A percentile compares a stretch with the other conserved stretches of the same genome.
Conservation (phyloP, 1,140 invertebrate species). For the Sitophilus oryzae region DNA sequence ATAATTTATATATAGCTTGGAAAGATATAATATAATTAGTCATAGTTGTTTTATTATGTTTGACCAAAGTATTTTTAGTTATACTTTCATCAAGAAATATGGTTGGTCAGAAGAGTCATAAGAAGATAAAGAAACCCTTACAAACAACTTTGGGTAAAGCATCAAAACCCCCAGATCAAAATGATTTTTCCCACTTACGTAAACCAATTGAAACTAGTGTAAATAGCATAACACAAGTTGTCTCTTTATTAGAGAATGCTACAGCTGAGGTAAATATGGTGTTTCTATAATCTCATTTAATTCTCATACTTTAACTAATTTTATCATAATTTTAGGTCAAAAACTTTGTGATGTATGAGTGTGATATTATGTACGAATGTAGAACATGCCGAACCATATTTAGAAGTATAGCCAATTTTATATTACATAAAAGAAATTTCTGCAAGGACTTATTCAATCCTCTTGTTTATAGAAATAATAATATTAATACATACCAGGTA, state of each 20-base stretch:
- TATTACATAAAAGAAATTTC: constrained; percentile 55
- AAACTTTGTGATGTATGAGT: constrained; percentile 52
- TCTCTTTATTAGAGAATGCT: constrained; percentile 40
- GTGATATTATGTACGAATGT: constrained; percentile 58
- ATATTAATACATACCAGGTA: constrained; percentile 3
- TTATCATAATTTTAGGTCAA: constrained; percentile 43
- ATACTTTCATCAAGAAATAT: too few relatives aligned
- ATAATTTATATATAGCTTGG: too few relatives aligned
- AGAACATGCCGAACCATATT: constrained; percentile 54
- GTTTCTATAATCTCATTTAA: constrained; percentile 1
- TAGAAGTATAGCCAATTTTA: constrained; percentile 55
- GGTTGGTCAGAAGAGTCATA: constrained; percentile 21
- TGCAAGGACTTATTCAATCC: constrained; percentile 42
- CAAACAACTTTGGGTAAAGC: constrained; percentile 35
- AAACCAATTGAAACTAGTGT: constrained; percentile 45
- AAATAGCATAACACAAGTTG: constrained; percentile 39
- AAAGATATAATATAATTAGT: not conserved
- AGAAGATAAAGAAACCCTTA: constrained; percentile 31
- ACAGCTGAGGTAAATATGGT: constrained; percentile 42
- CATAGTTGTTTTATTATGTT: not conserved
- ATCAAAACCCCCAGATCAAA: constrained; percentile 13
- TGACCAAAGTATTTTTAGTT: too few relatives aligned
- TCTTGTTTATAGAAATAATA: constrained; percentile 8
- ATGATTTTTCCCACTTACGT: constrained; percentile 39
- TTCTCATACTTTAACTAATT: not conserved